phyloP scores from a whole-genome alignment of 2,888 invertebrate genomes.

The Andrena hattorfiana region DNA sequence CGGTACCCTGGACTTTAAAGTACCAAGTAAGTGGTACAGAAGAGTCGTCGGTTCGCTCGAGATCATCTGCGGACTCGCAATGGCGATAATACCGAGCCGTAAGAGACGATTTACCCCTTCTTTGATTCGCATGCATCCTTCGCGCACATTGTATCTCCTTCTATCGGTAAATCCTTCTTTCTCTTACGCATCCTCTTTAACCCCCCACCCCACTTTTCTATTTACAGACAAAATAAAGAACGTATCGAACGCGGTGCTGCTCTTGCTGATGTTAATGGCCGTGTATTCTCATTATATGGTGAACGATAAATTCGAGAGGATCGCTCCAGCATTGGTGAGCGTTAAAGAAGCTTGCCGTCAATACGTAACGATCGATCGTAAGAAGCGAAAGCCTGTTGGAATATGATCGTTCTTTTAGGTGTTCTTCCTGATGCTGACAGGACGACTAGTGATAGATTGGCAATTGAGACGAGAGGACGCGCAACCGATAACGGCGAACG shows the following conservation, averaged over 20 bases:
- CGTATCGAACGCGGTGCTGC: slow-evolving; percentile 93
- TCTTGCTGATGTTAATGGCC: slow-evolving; percentile 94
- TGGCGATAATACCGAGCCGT: slow-evolving; percentile 94
- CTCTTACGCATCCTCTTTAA: background rate
- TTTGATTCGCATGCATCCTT: slow-evolving; percentile 17
- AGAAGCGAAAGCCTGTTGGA: background rate
- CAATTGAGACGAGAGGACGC: slow-evolving; percentile 87
- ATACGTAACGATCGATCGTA: background rate
- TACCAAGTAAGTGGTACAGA: slow-evolving; percentile 97
- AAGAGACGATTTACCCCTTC: slow-evolving; percentile 83
- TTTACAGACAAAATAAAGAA: slow-evolving; percentile 94
- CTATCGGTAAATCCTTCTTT: slow-evolving; percentile 2
- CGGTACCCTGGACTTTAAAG: slow-evolving; percentile 92
- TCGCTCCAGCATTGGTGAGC: slow-evolving; percentile 93
- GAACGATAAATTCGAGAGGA: slow-evolving; percentile 95
- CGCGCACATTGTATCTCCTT: slow-evolving; percentile 56
- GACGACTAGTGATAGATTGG: slow-evolving; percentile 93
- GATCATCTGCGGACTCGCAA: slow-evolving; percentile 92
- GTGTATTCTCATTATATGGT: slow-evolving; percentile 97
- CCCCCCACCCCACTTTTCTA: slow-evolving; percentile 75
- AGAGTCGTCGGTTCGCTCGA: slow-evolving; percentile 93
- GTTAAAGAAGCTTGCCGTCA: background rate
- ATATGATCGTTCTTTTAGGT: slow-evolving; percentile 82
- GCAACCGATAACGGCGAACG: slow-evolving; percentile 82
- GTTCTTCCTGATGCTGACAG: slow-evolving; percentile 96